phyloP scores from a whole-genome alignment of 2,113 vertebrate species.

The Dasypus novemcinctus region DNA sequence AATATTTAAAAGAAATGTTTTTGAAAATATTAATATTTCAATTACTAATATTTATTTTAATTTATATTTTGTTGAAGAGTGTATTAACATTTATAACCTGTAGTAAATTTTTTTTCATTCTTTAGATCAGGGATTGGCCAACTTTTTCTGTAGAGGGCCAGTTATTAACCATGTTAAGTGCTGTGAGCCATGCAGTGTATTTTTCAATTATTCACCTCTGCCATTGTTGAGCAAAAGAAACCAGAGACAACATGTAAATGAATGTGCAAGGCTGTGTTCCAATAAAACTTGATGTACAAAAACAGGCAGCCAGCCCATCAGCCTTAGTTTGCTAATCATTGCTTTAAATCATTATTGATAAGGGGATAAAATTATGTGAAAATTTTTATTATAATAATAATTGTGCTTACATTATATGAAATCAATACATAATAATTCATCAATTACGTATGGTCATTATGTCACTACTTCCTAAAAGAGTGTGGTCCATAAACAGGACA shows the following conservation, averaged over 20 bases:
- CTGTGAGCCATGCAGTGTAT: not conserved
- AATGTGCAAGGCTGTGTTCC: not conserved
- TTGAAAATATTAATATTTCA: not conserved
- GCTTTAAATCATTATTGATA: not conserved
- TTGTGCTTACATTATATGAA: not conserved
- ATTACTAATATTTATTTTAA: not conserved
- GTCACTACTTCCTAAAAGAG: not conserved
- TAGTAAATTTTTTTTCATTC: not conserved
- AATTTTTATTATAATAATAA: not conserved
- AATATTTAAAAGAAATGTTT: not conserved
- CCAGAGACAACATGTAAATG: not conserved
- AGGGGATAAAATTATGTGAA: not conserved
- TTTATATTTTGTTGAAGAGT: not conserved
- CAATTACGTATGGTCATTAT: not conserved
- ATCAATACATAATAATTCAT: not conserved
- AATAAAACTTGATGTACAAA: slow-evolving; percentile 5
- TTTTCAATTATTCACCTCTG: not conserved
- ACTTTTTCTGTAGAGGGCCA: not conserved
- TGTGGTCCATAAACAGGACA: not conserved
- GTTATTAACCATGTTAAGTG: not conserved
- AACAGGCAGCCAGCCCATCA: not conserved
- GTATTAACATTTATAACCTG: not conserved
- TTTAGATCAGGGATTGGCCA: not conserved
- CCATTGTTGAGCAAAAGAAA: not conserved
- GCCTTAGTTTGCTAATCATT: not conserved